Conservation (phyloP, 1,140 invertebrate genomes). For the Tetramorium parvispinum region DNA sequence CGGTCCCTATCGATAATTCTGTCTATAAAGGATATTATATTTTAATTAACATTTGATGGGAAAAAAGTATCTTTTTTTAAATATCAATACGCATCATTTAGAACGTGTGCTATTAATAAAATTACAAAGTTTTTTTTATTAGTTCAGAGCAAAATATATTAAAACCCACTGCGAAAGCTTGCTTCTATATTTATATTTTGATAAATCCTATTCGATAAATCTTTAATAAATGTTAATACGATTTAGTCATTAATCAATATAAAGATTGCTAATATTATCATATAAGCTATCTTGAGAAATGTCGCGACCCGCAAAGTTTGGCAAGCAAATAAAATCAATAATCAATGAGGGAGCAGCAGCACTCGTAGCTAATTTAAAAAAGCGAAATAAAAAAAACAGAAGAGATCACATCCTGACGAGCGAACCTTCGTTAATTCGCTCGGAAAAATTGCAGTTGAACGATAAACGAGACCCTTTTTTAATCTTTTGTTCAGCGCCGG, state of each 20-base stretch:
- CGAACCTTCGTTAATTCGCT: slow-evolving; percentile 42
- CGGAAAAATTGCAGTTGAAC: slow-evolving; percentile 22
- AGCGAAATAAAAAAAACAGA: slow-evolving; percentile 6
- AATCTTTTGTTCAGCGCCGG: slow-evolving; percentile 40
- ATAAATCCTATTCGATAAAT: neutral
- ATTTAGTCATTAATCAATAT: neutral
- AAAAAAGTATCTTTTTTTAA: neutral
- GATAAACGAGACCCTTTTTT: slow-evolving; percentile 26
- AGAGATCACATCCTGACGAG: slow-evolving; percentile 24
- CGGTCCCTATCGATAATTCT: neutral
- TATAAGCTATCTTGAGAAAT: neutral
- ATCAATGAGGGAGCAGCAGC: neutral
- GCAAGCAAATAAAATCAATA: slow-evolving; percentile 7
- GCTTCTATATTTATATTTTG: neutral
- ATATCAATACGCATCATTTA: neutral
- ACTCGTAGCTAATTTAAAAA: slow-evolving; percentile 29
- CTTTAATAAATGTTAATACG: slow-evolving; percentile 24
- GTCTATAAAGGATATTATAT: neutral
- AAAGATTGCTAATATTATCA: neutral
- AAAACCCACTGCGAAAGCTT: neutral
- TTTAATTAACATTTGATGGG: neutral
- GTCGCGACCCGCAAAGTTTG: neutral
- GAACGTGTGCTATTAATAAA: neutral
- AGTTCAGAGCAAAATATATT: neutral
- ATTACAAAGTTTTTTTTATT: neutral